Percentiles rank a stretch among this genome's conserved stretches.
Conservation (phyloP, 2,888 invertebrate species). For the Hydriomena furcata region DNA sequence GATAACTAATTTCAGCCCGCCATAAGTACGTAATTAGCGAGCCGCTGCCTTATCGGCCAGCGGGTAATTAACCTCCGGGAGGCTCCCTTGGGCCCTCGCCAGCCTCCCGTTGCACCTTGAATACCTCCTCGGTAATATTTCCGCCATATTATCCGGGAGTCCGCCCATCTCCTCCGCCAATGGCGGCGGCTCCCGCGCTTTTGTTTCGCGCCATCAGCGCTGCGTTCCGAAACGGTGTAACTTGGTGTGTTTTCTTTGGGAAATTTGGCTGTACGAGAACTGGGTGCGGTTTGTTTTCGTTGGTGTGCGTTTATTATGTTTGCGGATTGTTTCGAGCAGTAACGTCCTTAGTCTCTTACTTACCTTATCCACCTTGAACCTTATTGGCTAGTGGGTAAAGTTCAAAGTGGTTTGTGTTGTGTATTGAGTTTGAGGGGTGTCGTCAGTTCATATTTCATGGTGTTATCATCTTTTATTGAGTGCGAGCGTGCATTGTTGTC, state of each 20-base stretch:
- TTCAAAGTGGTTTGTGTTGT: slow-evolving; percentile 35
- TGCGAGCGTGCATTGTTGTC: slow-evolving; percentile 81
- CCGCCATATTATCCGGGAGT: slow-evolving; percentile 80
- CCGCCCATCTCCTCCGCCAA: slow-evolving; percentile 82
- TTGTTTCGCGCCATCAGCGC: slow-evolving; percentile 73
- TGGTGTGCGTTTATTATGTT: slow-evolving; percentile 70
- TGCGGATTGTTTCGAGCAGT: slow-evolving; percentile 40
- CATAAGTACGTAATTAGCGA: slow-evolving; percentile 84
- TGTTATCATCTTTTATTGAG: slow-evolving; percentile 84
- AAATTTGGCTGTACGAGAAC: slow-evolving; percentile 76
- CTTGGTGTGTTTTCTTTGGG: slow-evolving; percentile 71
- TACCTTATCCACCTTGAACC: slow-evolving; percentile 6
- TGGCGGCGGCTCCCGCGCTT: slow-evolving; percentile 79
- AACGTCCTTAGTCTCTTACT: slow-evolving; percentile 52
- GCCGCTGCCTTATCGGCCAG: slow-evolving; percentile 83
- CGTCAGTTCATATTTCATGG: slow-evolving; percentile 81
- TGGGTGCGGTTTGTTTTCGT: slow-evolving; percentile 77
- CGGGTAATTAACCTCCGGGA: slow-evolving; percentile 81
- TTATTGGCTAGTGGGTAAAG: slow-evolving; percentile 37
- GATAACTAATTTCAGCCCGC: slow-evolving; percentile 83
- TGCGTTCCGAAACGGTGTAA: slow-evolving; percentile 80
- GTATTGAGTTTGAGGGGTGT: slow-evolving; percentile 61
- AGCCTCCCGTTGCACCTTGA: slow-evolving; percentile 71
- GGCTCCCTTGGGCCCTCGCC: slow-evolving; percentile 51
- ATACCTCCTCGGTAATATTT: slow-evolving; percentile 81